Conservation (phyloP, 2,888 invertebrate species). For the Chouioia cunea region DNA sequence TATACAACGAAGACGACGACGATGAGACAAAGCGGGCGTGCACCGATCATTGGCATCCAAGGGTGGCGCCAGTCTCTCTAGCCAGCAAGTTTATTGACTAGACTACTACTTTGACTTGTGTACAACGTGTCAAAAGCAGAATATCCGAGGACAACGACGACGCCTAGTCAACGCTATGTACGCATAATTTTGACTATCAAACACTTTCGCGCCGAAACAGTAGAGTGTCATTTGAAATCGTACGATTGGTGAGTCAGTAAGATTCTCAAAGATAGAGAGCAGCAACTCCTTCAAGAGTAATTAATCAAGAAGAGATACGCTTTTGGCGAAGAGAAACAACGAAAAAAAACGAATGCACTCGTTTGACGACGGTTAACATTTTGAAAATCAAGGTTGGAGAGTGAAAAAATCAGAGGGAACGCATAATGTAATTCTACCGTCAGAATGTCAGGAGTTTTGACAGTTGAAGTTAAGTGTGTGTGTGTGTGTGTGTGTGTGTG, state of each 20-base stretch:
- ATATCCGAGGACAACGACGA: not conserved
- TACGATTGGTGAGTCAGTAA: not conserved
- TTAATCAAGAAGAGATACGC: not conserved
- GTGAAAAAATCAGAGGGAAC: constrained; percentile 24
- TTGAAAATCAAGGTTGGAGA: constrained; percentile 24
- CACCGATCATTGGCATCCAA: constrained; percentile 35
- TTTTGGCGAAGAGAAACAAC: not conserved
- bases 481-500: too few species aligned
- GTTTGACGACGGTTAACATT: constrained; percentile 37
- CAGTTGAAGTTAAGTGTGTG: not conserved
- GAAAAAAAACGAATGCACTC: constrained; percentile 6
- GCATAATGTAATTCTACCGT: constrained; percentile 22
- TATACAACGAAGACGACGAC: constrained; percentile 19
- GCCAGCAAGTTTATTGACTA: constrained; percentile 19
- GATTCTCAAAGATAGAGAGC: not conserved
- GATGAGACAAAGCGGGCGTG: not conserved
- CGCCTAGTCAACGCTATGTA: too few species aligned
- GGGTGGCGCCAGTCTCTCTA: constrained; percentile 33
- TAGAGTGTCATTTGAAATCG: not conserved
- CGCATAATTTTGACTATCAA: too few species aligned
- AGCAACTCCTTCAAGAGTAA: not conserved
- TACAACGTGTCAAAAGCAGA: constrained; percentile 19
- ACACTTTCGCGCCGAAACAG: too few species aligned
- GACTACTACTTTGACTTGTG: constrained; percentile 5
- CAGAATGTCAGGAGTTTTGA: constrained; percentile 29